Evolutionary conservation across 2,113 vertebrate species (phyloP).

Genomic region (Gobio gobio): DNA sequence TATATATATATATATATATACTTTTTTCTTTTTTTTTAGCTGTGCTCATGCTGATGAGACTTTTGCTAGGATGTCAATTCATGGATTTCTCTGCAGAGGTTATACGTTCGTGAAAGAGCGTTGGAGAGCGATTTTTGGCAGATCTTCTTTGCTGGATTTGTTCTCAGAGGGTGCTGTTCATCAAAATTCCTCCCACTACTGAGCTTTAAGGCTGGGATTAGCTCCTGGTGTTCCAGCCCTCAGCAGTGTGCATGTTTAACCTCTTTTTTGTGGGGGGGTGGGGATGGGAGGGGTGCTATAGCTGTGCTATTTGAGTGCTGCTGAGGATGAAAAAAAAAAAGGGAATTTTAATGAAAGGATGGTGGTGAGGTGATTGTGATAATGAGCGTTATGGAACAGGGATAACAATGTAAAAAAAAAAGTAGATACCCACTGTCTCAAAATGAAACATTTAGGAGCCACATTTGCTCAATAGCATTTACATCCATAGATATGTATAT

Average conservation of each 20-base stretch:
- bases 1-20: background rate
- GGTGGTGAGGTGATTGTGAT: background rate
- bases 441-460: background rate
- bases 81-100: constrained; percentile 35
- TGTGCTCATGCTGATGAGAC: background rate
- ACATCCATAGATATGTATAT: background rate
- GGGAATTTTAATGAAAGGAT: background rate
- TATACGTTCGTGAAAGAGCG: constrained; percentile 33
- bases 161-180: constrained; percentile 52
- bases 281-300: background rate
- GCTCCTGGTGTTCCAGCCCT: constrained; percentile 44
- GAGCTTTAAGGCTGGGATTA: constrained; percentile 57
- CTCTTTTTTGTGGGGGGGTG: background rate
- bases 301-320: background rate
- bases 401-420: background rate
- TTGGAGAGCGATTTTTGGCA: constrained; percentile 35
- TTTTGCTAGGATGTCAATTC: background rate
- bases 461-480: too few species aligned
- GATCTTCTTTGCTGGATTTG: background rate
- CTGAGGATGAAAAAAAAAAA: background rate
- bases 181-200: constrained; percentile 65
- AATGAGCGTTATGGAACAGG: background rate
- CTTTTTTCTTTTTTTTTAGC: background rate
- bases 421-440: background rate
- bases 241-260: constrained; percentile 60